Percentiles rank a stretch among this genome's conserved stretches.
Evolutionary conservation across 2,797 vertebrate species (phyloP).

Genomic region (Philypnodon macrostomus): DNA sequence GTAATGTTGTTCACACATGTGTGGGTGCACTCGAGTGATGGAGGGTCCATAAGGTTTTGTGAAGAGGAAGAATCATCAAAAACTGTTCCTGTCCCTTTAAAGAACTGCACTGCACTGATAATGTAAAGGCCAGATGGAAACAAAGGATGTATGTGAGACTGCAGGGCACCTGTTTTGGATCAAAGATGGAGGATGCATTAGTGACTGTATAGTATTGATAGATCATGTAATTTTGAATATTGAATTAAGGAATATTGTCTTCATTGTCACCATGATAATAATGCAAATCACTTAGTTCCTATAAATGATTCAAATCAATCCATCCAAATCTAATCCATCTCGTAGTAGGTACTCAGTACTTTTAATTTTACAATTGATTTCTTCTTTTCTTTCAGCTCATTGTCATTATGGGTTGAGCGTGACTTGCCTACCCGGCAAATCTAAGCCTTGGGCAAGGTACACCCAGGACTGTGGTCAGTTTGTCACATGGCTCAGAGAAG

Average conservation of each 20-base stretch:
- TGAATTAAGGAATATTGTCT: background rate
- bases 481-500: too few species aligned
- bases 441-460: too few species aligned
- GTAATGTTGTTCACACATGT: slow-evolving; percentile 8
- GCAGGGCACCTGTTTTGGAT: slow-evolving; percentile 43
- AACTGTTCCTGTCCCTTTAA: slow-evolving; percentile 17
- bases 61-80: slow-evolving; percentile 26
- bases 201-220: background rate
- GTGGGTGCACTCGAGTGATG: slow-evolving; percentile 17
- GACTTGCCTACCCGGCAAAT: too few species aligned
- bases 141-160: slow-evolving; percentile 14
- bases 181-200: slow-evolving; percentile 4
- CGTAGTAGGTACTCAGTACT: too few species aligned
- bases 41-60: slow-evolving; percentile 7
- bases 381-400: too few species aligned
- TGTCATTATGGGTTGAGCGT: too few species aligned
- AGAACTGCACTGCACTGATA: slow-evolving; percentile 11
- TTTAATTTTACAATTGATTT: too few species aligned
- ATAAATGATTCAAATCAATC: too few species aligned
- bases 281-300: too few species aligned
- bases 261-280: background rate
- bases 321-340: too few species aligned
- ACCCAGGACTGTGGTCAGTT: too few species aligned
- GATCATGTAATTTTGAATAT: too few species aligned
- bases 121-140: slow-evolving; percentile 34